Conservation (phyloP, 2,797 vertebrate species). For the Phoeniculus purpureus region DNA sequence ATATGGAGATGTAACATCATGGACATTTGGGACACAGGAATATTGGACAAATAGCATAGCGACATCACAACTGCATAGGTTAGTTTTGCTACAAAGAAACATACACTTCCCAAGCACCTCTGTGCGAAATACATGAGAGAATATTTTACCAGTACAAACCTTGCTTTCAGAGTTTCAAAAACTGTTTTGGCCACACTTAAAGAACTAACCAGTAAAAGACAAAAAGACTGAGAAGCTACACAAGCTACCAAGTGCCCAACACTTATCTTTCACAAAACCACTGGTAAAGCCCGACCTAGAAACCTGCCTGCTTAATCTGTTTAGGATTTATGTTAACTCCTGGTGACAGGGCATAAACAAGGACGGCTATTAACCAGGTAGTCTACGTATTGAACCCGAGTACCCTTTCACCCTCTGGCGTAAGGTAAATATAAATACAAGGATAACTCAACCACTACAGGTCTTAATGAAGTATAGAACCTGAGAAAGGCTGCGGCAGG, state of each 20-base stretch:
- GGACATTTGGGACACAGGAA: not conserved
- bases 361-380: not conserved
- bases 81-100: not conserved
- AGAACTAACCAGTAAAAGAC: not conserved
- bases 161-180: not conserved
- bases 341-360: not conserved
- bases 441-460: not conserved
- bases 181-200: not conserved
- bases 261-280: not conserved
- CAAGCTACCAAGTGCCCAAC: not conserved
- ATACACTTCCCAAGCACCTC: not conserved
- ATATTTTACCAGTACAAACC: not conserved
- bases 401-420: not conserved
- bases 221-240: not conserved
- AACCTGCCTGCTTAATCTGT: not conserved
- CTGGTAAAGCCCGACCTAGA: not conserved
- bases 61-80: not conserved
- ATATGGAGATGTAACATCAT: not conserved
- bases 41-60: not conserved
- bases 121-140: not conserved
- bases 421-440: not conserved
- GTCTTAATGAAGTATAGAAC: not conserved
- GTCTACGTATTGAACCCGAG: rapidly evolving
- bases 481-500: not conserved
- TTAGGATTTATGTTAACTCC: not conserved